Evolutionary conservation across 2,797 vertebrate species (phyloP).

Genomic region (Hozukius guyotensis): DNA sequence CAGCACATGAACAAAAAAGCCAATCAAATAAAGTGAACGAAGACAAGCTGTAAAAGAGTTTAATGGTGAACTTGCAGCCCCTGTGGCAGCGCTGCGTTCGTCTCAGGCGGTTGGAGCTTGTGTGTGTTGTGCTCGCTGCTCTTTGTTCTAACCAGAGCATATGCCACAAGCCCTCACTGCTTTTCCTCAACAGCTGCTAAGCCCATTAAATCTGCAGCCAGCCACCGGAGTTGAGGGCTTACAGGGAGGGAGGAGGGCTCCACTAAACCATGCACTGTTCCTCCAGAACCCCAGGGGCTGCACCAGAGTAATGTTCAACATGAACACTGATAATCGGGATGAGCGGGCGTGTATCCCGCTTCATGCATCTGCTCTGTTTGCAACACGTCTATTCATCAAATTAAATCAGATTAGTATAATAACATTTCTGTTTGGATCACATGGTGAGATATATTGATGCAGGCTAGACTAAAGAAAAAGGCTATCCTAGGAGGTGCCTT

Average conservation of each 20-base stretch:
- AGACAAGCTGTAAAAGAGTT: slow-evolving; percentile 57
- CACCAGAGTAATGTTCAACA: slow-evolving; percentile 61
- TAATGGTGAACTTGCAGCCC: slow-evolving; percentile 50
- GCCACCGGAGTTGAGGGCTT: slow-evolving; percentile 72
- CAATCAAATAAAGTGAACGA: slow-evolving; percentile 56
- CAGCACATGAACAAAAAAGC: slow-evolving; percentile 22
- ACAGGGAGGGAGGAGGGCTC: slow-evolving; percentile 62
- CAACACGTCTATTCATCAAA: not conserved
- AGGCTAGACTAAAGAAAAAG: slow-evolving; percentile 11
- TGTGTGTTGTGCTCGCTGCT: slow-evolving; percentile 60
- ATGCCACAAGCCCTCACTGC: slow-evolving; percentile 78
- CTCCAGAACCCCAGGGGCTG: slow-evolving; percentile 66
- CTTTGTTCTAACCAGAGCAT: slow-evolving; percentile 80
- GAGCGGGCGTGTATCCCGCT: slow-evolving; percentile 20
- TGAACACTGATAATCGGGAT: slow-evolving; percentile 51
- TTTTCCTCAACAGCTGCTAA: slow-evolving; percentile 83
- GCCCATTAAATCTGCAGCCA: slow-evolving; percentile 82
- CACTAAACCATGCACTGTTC: slow-evolving; percentile 64
- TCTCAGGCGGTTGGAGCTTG: slow-evolving; percentile 38
- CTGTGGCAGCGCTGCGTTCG: slow-evolving; percentile 42
- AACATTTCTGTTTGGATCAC: not conserved
- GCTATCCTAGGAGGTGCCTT: slow-evolving; percentile 25
- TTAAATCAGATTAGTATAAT: slow-evolving; percentile 3
- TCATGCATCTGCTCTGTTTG: slow-evolving; percentile 14
- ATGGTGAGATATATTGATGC: not conserved